phyloP scores from a whole-genome alignment of 2,888 invertebrate species.

The Amaurobius ferox region DNA sequence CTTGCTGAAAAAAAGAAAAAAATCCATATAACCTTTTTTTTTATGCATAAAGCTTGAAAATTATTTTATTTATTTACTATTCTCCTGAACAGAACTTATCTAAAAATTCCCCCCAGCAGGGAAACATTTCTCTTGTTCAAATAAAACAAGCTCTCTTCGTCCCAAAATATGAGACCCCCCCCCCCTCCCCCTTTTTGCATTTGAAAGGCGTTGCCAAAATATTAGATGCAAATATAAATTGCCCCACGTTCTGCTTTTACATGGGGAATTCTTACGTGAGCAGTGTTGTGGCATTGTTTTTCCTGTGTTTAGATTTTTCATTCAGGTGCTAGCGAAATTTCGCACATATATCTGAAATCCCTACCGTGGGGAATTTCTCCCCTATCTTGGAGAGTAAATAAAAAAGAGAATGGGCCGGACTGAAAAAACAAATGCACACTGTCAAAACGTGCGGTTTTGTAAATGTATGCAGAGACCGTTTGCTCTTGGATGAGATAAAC shows the following conservation, averaged over 20 bases:
- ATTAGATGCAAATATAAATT: constrained; percentile 48
- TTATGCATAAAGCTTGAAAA: not conserved
- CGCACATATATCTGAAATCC: not conserved
- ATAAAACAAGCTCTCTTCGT: not conserved
- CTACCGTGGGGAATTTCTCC: not conserved
- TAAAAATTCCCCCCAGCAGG: not conserved
- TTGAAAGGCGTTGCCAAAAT: constrained; percentile 32
- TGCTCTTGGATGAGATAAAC: no score
- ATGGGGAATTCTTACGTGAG: not conserved
- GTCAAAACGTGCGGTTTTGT: no score
- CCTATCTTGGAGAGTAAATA: no score
- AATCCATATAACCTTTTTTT: no score
- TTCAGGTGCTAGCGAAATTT: not conserved
- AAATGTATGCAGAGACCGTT: no score
- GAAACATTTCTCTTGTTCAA: not conserved
- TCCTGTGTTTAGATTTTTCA: not conserved
- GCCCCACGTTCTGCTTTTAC: constrained; percentile 1
- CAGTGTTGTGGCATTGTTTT: not conserved
- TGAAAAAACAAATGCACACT: no score
- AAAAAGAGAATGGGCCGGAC: no score
- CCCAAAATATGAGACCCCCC: not conserved
- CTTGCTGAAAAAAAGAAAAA: no score
- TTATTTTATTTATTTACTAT: not conserved
- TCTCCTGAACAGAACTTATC: not conserved
- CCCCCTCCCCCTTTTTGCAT: not conserved